phyloP scores from a whole-genome alignment of 1,140 invertebrate species.

The Eumeta japonica region DNA sequence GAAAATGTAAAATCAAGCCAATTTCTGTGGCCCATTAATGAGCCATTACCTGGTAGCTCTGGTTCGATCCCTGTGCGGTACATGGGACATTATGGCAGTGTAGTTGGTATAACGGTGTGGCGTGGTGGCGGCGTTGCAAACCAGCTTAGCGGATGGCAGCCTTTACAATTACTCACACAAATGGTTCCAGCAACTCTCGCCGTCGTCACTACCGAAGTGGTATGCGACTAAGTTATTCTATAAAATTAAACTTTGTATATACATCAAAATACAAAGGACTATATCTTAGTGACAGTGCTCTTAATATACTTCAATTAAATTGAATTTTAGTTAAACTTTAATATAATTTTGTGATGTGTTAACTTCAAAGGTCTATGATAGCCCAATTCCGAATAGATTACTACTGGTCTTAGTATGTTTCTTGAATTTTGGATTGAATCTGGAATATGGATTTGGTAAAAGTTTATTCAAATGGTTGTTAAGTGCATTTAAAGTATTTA shows the following conservation, averaged over 20 bases:
- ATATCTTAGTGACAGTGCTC: too few species aligned
- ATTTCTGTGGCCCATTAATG: slow-evolving; percentile 61
- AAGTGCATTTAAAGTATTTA: too few species aligned
- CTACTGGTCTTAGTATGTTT: too few species aligned
- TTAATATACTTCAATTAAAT: too few species aligned
- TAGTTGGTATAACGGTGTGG: slow-evolving; percentile 69
- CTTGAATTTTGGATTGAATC: too few species aligned
- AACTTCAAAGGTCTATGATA: too few species aligned
- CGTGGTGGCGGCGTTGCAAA: slow-evolving; percentile 56
- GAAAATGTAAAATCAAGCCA: slow-evolving; percentile 72
- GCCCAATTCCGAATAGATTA: too few species aligned
- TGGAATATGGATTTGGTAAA: too few species aligned
- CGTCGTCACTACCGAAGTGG: slow-evolving; percentile 45
- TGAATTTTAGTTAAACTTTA: too few species aligned
- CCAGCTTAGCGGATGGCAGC: slow-evolving; percentile 73
- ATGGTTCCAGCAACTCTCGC: slow-evolving; percentile 81
- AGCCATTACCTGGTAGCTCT: slow-evolving; percentile 39
- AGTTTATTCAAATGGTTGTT: too few species aligned
- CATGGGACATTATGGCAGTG: slow-evolving; percentile 68
- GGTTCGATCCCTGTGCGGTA: slow-evolving; percentile 62
- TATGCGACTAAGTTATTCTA: slow-evolving; percentile 18
- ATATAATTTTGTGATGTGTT: too few species aligned
- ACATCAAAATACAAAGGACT: not conserved
- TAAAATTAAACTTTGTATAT: not conserved
- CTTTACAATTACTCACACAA: slow-evolving; percentile 78